Percentiles rank a stretch among this genome's conserved stretches.
These are phyloP conservation scores for Thripadectes ignobilis DNA, from an alignment of 2,797 vertebrate species.

Conservation along the genomic window DNA sequence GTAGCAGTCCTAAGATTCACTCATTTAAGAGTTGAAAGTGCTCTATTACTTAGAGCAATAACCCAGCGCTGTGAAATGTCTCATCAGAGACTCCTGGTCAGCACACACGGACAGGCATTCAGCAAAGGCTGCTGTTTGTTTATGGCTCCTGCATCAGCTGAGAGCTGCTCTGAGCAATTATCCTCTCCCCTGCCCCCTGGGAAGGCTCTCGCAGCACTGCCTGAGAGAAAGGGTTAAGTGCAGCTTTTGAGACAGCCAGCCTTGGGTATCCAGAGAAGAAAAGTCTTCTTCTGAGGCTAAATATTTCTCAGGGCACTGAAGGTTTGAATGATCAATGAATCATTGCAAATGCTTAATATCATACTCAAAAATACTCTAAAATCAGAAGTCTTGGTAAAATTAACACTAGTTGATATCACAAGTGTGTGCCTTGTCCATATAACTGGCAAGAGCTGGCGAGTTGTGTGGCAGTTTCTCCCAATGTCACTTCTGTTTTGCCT, in stretches of 20 bases:
- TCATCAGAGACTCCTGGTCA: neutral
- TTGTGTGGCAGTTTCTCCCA: neutral
- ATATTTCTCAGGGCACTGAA: neutral
- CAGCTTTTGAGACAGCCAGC: neutral
- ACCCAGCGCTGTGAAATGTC: neutral
- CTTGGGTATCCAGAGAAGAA: neutral
- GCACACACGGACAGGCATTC: neutral
- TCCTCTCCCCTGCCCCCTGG: neutral
- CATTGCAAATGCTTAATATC: neutral
- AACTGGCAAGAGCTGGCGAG: neutral
- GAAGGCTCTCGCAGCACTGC: neutral
- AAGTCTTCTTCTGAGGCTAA: neutral
- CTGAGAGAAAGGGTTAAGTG: neutral
- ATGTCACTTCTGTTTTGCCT: neutral
- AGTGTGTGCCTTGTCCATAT: neutral
- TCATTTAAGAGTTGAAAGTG: constrained; percentile 25
- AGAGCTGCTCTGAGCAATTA: neutral
- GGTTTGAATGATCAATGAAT: neutral
- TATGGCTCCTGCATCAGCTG: neutral
- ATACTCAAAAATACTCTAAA: neutral
- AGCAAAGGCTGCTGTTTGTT: neutral
- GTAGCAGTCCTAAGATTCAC: neutral
- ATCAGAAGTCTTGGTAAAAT: neutral
- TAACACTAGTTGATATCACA: neutral
- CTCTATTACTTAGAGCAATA: constrained; percentile 14